phyloP scores from a whole-genome alignment of 2,797 vertebrate species.

The Enteromius radiatus region DNA sequence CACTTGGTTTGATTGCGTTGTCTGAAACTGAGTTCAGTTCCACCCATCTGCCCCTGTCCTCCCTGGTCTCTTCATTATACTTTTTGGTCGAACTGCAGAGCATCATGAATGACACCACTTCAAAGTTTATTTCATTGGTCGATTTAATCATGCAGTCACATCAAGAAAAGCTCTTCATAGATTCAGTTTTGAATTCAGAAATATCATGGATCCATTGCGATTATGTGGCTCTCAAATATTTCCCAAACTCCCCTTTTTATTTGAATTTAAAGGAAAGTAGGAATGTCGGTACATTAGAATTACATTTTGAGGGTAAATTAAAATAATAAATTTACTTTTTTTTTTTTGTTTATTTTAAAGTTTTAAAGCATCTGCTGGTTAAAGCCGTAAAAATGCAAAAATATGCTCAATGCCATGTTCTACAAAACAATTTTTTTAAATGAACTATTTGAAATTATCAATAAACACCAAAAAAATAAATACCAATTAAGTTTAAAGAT shows the following conservation, averaged over 20 bases:
- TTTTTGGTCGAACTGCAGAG: neutral
- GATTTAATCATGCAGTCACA: neutral
- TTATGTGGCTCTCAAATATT: neutral
- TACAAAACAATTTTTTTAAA: neutral
- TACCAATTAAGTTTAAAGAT: neutral
- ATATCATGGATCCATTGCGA: neutral
- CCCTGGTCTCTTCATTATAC: neutral
- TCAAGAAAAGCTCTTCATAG: neutral
- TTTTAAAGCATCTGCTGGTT: neutral
- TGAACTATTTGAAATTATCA: neutral
- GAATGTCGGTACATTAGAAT: neutral
- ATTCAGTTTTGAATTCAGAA: neutral
- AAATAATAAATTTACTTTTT: neutral
- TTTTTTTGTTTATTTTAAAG: neutral
- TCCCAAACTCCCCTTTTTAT: neutral
- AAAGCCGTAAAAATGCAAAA: neutral
- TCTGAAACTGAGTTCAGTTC: neutral
- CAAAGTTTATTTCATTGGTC: neutral
- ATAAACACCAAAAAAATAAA: neutral
- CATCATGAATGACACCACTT: neutral
- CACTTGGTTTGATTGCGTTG: conserved; percentile 20
- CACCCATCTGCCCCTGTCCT: neutral
- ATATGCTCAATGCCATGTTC: neutral
- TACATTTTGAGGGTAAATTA: neutral
- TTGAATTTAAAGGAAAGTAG: neutral